Conservation (phyloP, 2,113 vertebrate species). For the Vanacampus margaritifer region DNA sequence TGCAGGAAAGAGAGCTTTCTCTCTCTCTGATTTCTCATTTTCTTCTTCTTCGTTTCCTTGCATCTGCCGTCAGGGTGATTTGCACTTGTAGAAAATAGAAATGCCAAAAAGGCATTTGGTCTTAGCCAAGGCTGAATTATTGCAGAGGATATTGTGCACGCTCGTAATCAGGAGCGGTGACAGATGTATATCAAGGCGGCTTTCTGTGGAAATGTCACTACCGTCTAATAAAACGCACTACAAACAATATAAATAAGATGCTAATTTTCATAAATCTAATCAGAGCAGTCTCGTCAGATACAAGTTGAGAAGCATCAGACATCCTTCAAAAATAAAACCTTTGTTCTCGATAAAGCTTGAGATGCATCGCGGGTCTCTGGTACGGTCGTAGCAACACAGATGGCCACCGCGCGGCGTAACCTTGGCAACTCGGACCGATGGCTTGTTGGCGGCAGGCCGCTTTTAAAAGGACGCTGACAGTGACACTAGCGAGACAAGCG, state of each 20-base stretch:
- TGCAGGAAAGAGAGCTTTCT: constrained; percentile 48
- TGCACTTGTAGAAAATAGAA: constrained; percentile 56
- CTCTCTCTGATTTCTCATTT: constrained; percentile 19
- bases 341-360: constrained; percentile 17
- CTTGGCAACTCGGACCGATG: constrained; percentile 63
- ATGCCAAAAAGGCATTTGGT: constrained; percentile 56
- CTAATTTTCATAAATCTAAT: constrained; percentile 35
- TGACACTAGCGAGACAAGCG: constrained; percentile 12
- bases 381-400: constrained; percentile 42
- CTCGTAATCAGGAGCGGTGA: constrained; percentile 38
- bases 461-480: constrained; percentile 35
- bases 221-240: constrained; percentile 54
- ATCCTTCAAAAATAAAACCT: constrained; percentile 29
- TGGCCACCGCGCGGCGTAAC: constrained; percentile 50
- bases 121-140: constrained; percentile 53
- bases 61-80: constrained; percentile 54
- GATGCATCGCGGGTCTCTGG: background rate
- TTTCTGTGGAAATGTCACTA: constrained; percentile 46
- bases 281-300: constrained; percentile 13
- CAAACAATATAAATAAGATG: constrained; percentile 45
- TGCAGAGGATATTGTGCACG: constrained; percentile 55
- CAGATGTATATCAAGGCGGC: constrained; percentile 50
- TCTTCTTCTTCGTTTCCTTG: background rate
- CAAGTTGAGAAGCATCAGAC: constrained; percentile 34
- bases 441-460: constrained; percentile 41